A percentile compares a stretch with the other conserved stretches of the same genome.
Evolutionary conservation across 2,113 vertebrate species (phyloP).

Genomic region (Phodopus roborovskii): DNA sequence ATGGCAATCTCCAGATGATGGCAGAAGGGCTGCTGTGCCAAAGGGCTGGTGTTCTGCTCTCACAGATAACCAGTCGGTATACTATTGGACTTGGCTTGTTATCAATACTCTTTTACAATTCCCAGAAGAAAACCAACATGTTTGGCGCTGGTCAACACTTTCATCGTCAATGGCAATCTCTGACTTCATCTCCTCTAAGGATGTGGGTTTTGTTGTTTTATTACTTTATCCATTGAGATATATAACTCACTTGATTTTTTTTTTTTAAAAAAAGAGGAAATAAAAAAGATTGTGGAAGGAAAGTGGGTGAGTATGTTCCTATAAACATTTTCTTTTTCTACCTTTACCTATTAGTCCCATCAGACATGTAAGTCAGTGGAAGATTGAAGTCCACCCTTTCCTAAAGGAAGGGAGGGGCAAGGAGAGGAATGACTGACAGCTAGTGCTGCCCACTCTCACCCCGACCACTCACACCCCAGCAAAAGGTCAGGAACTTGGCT

Average conservation of each 20-base stretch:
- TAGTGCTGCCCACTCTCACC: not conserved
- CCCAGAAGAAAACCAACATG: not conserved
- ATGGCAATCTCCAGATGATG: not conserved
- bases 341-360: slow-evolving; percentile 12
- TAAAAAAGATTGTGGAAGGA: not conserved
- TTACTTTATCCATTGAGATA: not conserved
- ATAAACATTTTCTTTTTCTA: not conserved
- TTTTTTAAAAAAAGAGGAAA: not conserved
- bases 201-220: not conserved
- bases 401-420: not conserved
- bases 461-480: not conserved
- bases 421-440: rapidly evolving
- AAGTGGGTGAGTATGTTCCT: not conserved
- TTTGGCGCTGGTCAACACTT: not conserved
- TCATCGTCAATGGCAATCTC: not conserved
- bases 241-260: not conserved
- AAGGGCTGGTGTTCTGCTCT: not conserved
- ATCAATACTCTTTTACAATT: not conserved
- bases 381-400: not conserved
- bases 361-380: not conserved
- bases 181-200: not conserved
- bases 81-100: not conserved
- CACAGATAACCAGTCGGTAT: not conserved
- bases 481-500: not conserved
- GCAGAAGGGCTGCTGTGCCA: too few relatives aligned